These are phyloP conservation scores for Xiphophorus birchmanni DNA, from an alignment of 2,797 vertebrate genomes.

Conservation along the genomic window DNA sequence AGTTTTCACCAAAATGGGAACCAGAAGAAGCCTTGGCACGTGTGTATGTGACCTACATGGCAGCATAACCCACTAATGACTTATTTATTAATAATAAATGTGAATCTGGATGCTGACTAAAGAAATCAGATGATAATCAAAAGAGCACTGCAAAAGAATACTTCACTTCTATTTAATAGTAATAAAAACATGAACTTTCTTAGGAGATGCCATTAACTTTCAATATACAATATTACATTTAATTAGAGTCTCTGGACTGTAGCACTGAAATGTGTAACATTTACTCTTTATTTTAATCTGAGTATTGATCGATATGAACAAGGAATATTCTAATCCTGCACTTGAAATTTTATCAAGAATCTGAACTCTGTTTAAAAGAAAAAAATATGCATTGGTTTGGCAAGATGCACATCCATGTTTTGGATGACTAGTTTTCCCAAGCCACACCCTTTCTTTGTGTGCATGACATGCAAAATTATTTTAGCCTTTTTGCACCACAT, in stretches of 20 bases:
- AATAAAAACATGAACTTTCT: not conserved
- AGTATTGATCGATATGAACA: not conserved
- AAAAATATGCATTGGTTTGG: not conserved
- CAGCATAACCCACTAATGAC: not conserved
- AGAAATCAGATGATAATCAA: not conserved
- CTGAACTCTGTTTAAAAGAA: not conserved
- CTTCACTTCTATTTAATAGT: not conserved
- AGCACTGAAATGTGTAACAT: not conserved
- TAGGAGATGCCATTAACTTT: not conserved
- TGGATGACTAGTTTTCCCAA: not conserved
- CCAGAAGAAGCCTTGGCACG: not conserved
- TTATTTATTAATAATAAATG: not conserved
- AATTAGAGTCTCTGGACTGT: no score
- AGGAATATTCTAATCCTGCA: not conserved
- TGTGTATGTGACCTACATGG: not conserved
- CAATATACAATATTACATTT: not conserved
- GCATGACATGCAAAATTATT: not conserved
- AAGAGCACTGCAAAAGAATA: not conserved
- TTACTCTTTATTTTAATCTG: not conserved
- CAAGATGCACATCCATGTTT: not conserved
- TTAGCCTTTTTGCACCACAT: not conserved
- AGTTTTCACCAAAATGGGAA: not conserved
- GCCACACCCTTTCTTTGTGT: not conserved
- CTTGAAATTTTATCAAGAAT: not conserved
- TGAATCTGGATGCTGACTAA: not conserved